Conservation (phyloP, 2,113 vertebrate genomes). For the Heptranchias perlo region DNA sequence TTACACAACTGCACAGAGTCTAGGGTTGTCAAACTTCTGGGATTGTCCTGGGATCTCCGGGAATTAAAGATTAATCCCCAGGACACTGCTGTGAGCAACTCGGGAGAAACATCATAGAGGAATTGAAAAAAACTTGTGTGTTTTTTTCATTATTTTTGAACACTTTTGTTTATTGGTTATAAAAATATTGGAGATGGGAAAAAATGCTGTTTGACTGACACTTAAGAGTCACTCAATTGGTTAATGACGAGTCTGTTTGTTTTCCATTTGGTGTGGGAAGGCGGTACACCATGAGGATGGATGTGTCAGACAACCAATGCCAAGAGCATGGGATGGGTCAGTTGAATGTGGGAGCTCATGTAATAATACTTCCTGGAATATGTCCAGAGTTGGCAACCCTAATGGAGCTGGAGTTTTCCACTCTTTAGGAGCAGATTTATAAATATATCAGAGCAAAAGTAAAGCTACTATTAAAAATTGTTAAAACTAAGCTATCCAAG, state of each 20-base stretch:
- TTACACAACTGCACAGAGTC: not conserved
- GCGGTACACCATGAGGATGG: not conserved
- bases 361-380: not conserved
- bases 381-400: not conserved
- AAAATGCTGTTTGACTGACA: not conserved
- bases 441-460: not conserved
- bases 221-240: not conserved
- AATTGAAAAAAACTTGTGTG: too few species aligned
- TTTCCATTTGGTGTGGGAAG: not conserved
- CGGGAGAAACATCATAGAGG: not conserved
- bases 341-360: not conserved
- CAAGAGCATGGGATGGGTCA: not conserved
- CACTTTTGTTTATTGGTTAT: not conserved
- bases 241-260: not conserved
- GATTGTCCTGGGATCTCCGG: not conserved
- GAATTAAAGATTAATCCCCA: not conserved
- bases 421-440: not conserved
- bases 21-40: not conserved
- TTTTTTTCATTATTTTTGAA: not conserved
- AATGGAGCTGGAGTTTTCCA: not conserved
- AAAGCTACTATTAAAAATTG: not conserved
- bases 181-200: not conserved
- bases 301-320: not conserved
- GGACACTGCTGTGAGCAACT: not conserved
- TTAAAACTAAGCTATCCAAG: not conserved